Evolutionary conservation across 2,797 vertebrate genomes (phyloP), one percentile per base, ranked within the genome.

Genomic region (Hoplostethus atlanticus): DNA sequence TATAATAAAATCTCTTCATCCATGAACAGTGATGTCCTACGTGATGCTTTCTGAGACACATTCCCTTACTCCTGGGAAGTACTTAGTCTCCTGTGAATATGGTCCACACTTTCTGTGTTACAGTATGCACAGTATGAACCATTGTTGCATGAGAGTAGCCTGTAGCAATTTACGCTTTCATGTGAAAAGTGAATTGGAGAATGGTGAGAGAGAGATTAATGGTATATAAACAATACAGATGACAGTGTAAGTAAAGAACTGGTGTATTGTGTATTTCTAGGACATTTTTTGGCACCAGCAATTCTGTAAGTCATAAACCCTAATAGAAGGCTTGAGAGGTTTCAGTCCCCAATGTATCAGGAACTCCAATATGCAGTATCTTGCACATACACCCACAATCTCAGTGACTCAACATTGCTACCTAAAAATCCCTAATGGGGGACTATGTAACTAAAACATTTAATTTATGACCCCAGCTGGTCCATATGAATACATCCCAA

Each of bases 151-250:
- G 84, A 89, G 64, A 90, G 75, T 78, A 79, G 87, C 92, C 92
- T 40, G 30, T 6, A 86, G 93, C 90, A 72, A 84, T 92, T 83
- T 84, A 78, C 80, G 87, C 91, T 91, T 91, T 91, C 89, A 91
- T 86, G 86, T 87, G 85, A 81, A 88, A 89, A 90, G 73, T 61
- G 64, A 83, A 79, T 64, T 56, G 69, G 65, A 81, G 65, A 85
- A 85, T 70, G 73, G 62, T 76, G 83, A 30, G 65, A 65, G 65
- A 65, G 79, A 94, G 90, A 91, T 93, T 92, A 93, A 94, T 93
- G 90, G 87, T 76, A 90, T 92, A 77, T 87, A 90, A 93, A 94
- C 89, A 92, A 88, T 89, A 90, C 65, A 88, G 84, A 92, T 85
- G 79, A 77, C 77, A 74, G 63, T 78, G 77, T 81, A 79, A 86